phyloP scores from a whole-genome alignment of 92 coral and sea anemone species.

The Anthopleura xanthogrammica region DNA sequence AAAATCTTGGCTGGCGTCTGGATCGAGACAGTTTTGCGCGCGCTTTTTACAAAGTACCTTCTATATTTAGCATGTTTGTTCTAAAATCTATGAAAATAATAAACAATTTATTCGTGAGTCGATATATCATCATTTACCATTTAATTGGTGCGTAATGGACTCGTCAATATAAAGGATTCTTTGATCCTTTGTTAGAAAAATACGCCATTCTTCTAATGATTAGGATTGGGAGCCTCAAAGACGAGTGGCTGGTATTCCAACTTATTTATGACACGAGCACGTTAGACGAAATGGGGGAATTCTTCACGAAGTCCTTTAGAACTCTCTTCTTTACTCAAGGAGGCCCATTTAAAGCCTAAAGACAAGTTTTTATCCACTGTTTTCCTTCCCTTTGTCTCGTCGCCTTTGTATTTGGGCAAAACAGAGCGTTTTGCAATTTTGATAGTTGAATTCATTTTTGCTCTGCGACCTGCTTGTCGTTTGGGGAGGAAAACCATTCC shows the following conservation, averaged over 20 bases:
- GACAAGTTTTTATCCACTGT: background rate
- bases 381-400: constrained; percentile 9
- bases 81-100: background rate
- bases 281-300: background rate
- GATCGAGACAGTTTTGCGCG: background rate
- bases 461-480: background rate
- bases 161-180: background rate
- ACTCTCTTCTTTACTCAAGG: background rate
- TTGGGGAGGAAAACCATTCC: background rate
- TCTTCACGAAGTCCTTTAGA: background rate
- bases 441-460: background rate
- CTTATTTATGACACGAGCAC: background rate
- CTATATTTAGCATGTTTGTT: constrained; percentile 3
- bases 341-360: background rate
- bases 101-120: background rate
- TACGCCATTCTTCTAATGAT: background rate
- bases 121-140: background rate
- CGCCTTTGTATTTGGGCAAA: constrained; percentile 16
- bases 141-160: constrained; percentile 3
- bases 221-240: background rate
- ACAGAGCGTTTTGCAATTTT: constrained; percentile 23
- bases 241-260: background rate
- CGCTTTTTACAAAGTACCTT: background rate
- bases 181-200: background rate
- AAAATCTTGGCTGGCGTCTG: background rate